phyloP scores from a whole-genome alignment of 2,888 invertebrate species.

The Epinotia brunnichana region DNA sequence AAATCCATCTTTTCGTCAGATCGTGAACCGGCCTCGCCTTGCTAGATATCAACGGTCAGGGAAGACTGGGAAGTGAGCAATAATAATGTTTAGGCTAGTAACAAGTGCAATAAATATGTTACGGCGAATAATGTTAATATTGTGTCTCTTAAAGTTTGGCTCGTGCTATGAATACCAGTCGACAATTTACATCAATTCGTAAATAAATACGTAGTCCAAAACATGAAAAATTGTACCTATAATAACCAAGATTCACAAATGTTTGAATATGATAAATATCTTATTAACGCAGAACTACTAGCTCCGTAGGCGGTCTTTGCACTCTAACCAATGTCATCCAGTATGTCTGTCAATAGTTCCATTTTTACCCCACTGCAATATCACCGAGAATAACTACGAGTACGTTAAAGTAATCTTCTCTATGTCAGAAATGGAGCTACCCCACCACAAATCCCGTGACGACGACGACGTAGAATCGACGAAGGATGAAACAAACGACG shows the following conservation, averaged over 20 bases:
- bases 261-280: no score
- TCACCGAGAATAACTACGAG: neutral
- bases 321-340: neutral
- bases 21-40: no score
- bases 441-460: conserved; percentile 79
- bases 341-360: neutral
- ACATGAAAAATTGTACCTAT: no score
- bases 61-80: neutral
- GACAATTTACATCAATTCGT: no score
- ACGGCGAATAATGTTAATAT: neutral
- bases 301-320: neutral
- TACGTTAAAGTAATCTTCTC: conserved; percentile 27
- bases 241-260: no score
- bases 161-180: no score
- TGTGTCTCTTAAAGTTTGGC: neutral
- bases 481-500: conserved; percentile 77
- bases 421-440: conserved; percentile 85
- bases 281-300: neutral
- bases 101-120: no score
- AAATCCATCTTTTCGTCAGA: no score
- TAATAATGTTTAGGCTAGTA: no score
- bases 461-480: conserved; percentile 74
- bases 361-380: neutral
- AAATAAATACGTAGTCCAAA: no score
- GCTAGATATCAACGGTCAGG: neutral